Evolutionary conservation across 2,797 vertebrate genomes (phyloP).

Genomic region (Uromys caudimaculatus): DNA sequence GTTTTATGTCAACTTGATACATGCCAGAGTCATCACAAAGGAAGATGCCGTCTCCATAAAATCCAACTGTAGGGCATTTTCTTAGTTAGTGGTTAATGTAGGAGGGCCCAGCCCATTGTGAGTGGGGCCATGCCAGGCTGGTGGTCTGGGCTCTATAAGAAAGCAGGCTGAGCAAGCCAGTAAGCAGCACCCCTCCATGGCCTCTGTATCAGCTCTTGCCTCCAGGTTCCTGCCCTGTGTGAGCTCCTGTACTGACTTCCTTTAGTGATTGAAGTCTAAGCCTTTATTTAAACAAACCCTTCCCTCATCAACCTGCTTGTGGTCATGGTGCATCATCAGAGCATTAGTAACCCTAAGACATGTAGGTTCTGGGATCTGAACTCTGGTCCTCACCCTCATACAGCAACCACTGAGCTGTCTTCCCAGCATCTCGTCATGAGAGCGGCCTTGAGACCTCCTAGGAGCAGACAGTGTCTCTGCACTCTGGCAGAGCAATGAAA

Average conservation of each 20-base stretch:
- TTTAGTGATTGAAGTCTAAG: neutral
- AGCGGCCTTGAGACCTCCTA: neutral
- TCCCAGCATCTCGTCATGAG: neutral
- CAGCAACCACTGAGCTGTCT: neutral
- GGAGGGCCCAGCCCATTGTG: too few relatives aligned
- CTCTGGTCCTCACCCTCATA: neutral
- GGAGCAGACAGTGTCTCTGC: neutral
- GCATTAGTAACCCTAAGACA: neutral
- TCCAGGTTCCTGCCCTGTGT: neutral
- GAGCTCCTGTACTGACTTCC: neutral
- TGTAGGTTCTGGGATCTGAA: neutral
- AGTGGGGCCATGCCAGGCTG: neutral
- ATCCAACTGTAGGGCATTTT: neutral
- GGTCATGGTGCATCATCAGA: neutral
- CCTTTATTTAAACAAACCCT: neutral
- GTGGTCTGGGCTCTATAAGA: neutral
- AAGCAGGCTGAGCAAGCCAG: neutral
- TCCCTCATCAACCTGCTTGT: neutral
- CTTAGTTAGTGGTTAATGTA: neutral
- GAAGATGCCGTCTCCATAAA: neutral
- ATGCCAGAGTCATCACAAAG: neutral
- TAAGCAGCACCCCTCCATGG: neutral
- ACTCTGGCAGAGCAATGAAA: neutral
- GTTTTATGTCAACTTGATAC: neutral
- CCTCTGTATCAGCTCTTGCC: neutral